Evolutionary conservation across 2,888 invertebrate genomes (phyloP).

Genomic region (Caenorhabditis drosophilae): DNA sequence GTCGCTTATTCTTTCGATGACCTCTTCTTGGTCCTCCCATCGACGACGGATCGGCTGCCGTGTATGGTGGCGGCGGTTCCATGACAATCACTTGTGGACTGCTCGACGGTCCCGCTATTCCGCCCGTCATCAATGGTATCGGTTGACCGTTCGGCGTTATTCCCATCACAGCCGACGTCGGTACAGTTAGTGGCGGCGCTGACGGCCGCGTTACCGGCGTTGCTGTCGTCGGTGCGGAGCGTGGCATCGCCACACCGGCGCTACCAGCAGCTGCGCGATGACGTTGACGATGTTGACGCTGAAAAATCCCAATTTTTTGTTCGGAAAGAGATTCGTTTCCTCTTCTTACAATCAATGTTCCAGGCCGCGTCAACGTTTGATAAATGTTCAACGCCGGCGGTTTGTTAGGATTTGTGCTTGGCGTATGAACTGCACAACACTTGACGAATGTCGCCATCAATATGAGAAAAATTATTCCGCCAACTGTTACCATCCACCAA

Average conservation of each 20-base stretch:
- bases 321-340: too few relatives aligned
- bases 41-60: slow-evolving; percentile 46
- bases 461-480: slow-evolving; percentile 87
- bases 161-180: too few relatives aligned
- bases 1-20: slow-evolving; percentile 56
- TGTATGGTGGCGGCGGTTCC: slow-evolving; percentile 56
- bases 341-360: slow-evolving; percentile 60
- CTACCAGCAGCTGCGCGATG: slow-evolving; percentile 46
- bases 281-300: slow-evolving; percentile 48
- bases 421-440: slow-evolving; percentile 99
- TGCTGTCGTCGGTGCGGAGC: slow-evolving; percentile 9
- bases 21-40: slow-evolving; percentile 56
- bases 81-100: slow-evolving; percentile 51
- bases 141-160: slow-evolving; percentile 22
- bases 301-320: slow-evolving; percentile 7
- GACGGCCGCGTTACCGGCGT: slow-evolving; percentile 36
- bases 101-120: slow-evolving; percentile 3
- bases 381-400: slow-evolving; percentile 90
- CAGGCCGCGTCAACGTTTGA: slow-evolving; percentile 76
- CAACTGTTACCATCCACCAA: slow-evolving; percentile 93
- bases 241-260: slow-evolving; percentile 2
- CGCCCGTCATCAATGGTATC: slow-evolving; percentile 25
- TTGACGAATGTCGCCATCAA: slow-evolving; percentile 98
- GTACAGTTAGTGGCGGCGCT: slow-evolving; percentile 50
- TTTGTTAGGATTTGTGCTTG: slow-evolving; percentile 96